Base-by-base conservation (phyloP, 2,797 vertebrate species). In the Aldrovandia affinis region DNA sequence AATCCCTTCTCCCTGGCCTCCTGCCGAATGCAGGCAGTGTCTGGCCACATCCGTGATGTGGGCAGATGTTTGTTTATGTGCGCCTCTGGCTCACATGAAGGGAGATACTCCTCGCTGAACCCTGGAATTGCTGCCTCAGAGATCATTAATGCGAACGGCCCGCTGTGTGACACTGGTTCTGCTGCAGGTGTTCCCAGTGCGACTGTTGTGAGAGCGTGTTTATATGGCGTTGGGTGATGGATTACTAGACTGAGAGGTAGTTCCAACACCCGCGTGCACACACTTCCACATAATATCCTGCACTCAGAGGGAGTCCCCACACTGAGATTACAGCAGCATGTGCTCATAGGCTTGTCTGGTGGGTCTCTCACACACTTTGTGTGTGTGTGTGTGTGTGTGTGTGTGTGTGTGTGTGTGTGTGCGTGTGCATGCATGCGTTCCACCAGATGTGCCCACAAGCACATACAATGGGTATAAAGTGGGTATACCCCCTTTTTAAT, bases 141-240 rank as follows among this genome's bases (percentile, higher is more conserved):
- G 36, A 33, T 86, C 82, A 87, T 88, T 87, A 86, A 73, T 86
- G 85, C 82, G 85, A 89, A 88, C 89, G 86, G 87, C 25, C 89
- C 82, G 75, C 84, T 79, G 89, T 88, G 89, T 90, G 91, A 91
- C 89, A 89, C 87, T 89, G 44, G 54, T 89, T 88, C 88, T 89
- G 86, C 89, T 94, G 90, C 91, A 94, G 92, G 91, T 95, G 92
- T 88, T 89, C 89, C 84, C 85, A 85, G 87, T 87, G 81, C 89
- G 85, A 90, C 70, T 75, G 33, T 39, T 39, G 33, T 7, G 36
- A 75, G 39, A 44, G 39, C 8, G 18, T 28, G 86, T 85, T 30
- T 83, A 86, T 82, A 84, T 84, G 88, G 88, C 89, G 85, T 86
- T 81, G 47, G 79, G 88, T 88, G 89, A 90, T 83, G 87, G 89